Evolutionary conservation across 2,888 invertebrate species (phyloP), one percentile per base, ranked within the genome.

Genomic region (Hesperia comma): DNA sequence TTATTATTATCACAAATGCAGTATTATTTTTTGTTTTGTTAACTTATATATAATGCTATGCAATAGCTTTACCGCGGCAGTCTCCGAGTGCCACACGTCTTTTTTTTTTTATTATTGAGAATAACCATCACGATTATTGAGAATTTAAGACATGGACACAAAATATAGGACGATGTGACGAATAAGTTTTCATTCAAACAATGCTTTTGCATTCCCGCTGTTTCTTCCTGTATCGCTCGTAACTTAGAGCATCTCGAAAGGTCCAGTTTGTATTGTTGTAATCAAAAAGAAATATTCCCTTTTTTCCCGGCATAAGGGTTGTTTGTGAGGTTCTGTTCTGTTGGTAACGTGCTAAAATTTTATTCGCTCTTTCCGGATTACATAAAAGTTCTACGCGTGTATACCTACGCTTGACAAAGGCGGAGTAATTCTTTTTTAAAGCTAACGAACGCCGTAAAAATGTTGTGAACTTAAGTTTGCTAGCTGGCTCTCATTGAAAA

Each of bases 211-310:
- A n/a, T 6, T 10, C 49, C 19, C 14, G 37, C 17, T 15, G 10
- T 26, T 41, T 15, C 53, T 15, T 15, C 8, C 26, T 7, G 6
- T n/a, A 10, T 17, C 66, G 64, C 72, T 64, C 60, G 2, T 77
- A 14, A 68, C 76, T 81, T 76, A 69, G 57, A 68, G 67, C 84
- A 71, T 54, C 58, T 69, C 71, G 70, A 79, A 85, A 86, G 85
- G 83, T 81, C 84, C 85, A 87, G 87, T 90, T 90, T 90, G 88
- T 90, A 92, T 91, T 90, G 90, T 91, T 90, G 90, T 92, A 92
- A 92, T 92, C 90, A 92, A 92, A 92, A 92, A 90, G 91, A 92
- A 90, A 92, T 92, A 92, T 90, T 86, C 89, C 79, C 89, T 88
- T 90, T 90, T 90, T 86, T 83, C 79, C 83, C 76, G 71, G 76